Percentiles rank a stretch among this genome's conserved stretches.
Evolutionary conservation across 2,797 vertebrate species (phyloP).

Genomic region (Rhynchotus rufescens): DNA sequence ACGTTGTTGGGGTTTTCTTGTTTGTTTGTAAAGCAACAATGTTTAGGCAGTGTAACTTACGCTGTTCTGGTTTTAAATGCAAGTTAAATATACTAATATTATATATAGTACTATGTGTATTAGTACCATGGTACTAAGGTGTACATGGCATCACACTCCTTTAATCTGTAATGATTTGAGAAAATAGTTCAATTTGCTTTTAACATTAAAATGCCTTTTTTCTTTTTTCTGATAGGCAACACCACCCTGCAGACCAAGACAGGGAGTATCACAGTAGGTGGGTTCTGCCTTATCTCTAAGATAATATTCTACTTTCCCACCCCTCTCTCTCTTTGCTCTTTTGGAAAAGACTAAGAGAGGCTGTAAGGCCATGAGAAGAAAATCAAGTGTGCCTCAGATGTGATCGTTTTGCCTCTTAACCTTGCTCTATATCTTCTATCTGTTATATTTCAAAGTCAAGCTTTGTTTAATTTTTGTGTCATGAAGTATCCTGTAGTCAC

Average conservation of each 20-base stretch:
- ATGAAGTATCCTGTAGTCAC: not conserved
- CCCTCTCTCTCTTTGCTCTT: not conserved
- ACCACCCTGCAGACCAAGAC: constrained; percentile 83
- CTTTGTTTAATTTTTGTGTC: not conserved
- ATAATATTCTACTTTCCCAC: not conserved
- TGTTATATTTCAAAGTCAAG: not conserved
- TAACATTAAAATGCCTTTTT: not conserved
- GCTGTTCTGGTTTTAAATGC: not conserved
- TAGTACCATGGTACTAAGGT: not conserved
- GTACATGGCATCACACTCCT: not conserved
- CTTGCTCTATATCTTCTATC: not conserved
- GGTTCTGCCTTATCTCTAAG: constrained; percentile 31
- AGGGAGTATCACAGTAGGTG: constrained; percentile 91
- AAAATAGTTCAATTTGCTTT: not conserved
- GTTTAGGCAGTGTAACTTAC: not conserved
- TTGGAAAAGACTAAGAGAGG: too few species aligned
- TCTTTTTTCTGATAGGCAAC: constrained; percentile 80
- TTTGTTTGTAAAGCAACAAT: not conserved
- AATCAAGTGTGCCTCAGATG: not conserved
- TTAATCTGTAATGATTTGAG: not conserved
- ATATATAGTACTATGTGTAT: too few species aligned
- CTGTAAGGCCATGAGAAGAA: not conserved
- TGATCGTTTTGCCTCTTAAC: not conserved
- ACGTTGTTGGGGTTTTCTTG: not conserved
- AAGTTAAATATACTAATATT: too few species aligned